phyloP scores from a whole-genome alignment of 2,888 invertebrate genomes.

The Chouioia cunea region DNA sequence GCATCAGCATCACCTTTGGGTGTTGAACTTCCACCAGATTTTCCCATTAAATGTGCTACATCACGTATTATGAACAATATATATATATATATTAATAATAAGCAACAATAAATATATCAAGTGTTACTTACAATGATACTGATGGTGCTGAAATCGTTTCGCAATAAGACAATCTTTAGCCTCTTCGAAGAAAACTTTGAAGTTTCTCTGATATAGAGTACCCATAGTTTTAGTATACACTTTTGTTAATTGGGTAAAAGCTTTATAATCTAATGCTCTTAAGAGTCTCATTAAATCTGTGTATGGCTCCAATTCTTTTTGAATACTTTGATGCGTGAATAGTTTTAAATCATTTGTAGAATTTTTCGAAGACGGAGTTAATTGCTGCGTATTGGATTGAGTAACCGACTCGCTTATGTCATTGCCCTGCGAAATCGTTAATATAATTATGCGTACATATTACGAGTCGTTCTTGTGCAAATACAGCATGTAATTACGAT shows the following conservation, averaged over 20 bases:
- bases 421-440: constrained; percentile 70
- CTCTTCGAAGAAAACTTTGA: constrained; percentile 82
- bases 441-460: not conserved
- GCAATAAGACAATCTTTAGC: constrained; percentile 69
- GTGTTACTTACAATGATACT: constrained; percentile 41
- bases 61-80: constrained; percentile 4
- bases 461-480: no score
- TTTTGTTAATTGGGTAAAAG: constrained; percentile 84
- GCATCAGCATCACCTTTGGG: constrained; percentile 59
- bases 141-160: constrained; percentile 57
- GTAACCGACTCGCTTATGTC: constrained; percentile 75
- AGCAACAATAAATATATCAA: not conserved
- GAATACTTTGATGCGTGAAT: constrained; percentile 83
- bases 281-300: constrained; percentile 93
- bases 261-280: constrained; percentile 86
- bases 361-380: constrained; percentile 53
- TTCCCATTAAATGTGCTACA: constrained; percentile 46
- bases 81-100: not conserved
- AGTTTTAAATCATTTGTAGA: constrained; percentile 74
- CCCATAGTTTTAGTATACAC: constrained; percentile 87
- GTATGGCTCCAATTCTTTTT: constrained; percentile 88
- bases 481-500: no score
- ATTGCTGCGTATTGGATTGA: constrained; percentile 24
- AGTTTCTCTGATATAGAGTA: constrained; percentile 90
- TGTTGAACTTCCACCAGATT: constrained; percentile 54